Percentiles rank a stretch among this genome's conserved stretches.
phyloP scores from a whole-genome alignment of 1,140 invertebrate genomes.

The Trialeurodes vaporariorum region DNA sequence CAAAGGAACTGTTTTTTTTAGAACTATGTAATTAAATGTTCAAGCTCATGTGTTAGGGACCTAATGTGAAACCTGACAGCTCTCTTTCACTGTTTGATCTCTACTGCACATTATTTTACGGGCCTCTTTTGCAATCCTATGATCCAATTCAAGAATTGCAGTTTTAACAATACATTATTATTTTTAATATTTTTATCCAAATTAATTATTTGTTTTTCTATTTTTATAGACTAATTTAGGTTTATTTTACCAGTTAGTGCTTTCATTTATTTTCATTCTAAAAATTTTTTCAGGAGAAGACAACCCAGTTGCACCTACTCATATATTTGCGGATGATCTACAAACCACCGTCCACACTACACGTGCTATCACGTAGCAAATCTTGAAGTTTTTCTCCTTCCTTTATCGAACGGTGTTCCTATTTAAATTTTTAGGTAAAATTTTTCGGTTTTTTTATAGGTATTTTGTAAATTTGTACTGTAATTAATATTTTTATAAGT shows the following conservation, averaged over 20 bases:
- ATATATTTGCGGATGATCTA: conserved; percentile 24
- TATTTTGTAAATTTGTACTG: background rate
- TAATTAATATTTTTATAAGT: background rate
- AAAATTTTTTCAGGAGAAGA: conserved; percentile 15
- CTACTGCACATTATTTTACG: too few relatives aligned
- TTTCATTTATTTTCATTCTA: background rate
- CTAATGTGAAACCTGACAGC: too few relatives aligned
- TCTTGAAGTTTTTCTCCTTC: background rate
- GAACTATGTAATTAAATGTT: too few relatives aligned
- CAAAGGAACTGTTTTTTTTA: too few relatives aligned
- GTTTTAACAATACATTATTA: too few relatives aligned
- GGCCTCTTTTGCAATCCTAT: too few relatives aligned
- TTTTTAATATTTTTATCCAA: too few relatives aligned
- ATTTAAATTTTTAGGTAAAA: background rate
- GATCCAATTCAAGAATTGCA: too few relatives aligned
- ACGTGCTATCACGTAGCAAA: background rate
- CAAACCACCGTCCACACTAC: background rate
- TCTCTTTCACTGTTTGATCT: too few relatives aligned
- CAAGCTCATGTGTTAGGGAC: too few relatives aligned
- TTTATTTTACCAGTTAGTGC: background rate
- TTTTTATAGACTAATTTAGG: background rate
- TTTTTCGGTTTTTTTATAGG: background rate
- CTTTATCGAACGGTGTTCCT: background rate
- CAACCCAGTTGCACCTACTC: conserved; percentile 19
- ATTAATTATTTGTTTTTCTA: too few relatives aligned